A percentile compares a stretch with the other conserved stretches of the same genome.
Conservation (phyloP, 2,888 invertebrate species). For the Ramazzottius varieornatus region DNA sequence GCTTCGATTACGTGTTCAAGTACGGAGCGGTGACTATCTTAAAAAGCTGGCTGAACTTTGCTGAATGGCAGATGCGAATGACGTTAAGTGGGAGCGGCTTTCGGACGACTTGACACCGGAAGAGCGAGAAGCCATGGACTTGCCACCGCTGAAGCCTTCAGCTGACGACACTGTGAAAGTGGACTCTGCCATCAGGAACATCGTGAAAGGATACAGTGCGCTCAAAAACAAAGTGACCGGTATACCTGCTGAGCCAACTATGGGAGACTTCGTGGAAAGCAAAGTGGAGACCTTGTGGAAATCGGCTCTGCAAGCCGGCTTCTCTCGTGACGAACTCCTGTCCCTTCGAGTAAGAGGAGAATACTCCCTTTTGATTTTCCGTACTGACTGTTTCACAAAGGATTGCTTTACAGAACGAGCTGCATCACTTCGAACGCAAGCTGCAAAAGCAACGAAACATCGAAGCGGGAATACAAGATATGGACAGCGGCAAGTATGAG, state of each 20-base stretch:
- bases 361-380: neutral
- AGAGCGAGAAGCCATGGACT: neutral
- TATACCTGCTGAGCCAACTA: conserved; percentile 4
- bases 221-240: neutral
- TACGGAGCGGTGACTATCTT: neutral
- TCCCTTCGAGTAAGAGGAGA: conserved; percentile 15
- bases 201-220: conserved; percentile 10
- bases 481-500: conserved; percentile 5
- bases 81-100: too few relatives aligned
- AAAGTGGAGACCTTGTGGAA: conserved; percentile 18
- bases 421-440: conserved; percentile 18
- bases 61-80: too few relatives aligned
- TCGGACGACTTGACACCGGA: neutral
- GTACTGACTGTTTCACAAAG: neutral
- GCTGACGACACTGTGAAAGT: conserved; percentile 10
- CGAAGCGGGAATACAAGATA: conserved; percentile 12
- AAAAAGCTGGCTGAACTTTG: neutral
- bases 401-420: conserved; percentile 14
- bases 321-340: conserved; percentile 14
- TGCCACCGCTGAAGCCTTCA: neutral
- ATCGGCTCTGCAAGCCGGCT: conserved; percentile 15
- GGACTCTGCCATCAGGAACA: conserved; percentile 9
- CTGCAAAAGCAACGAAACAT: conserved; percentile 16
- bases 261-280: conserved; percentile 14
- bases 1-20: neutral